A percentile compares a stretch with the other conserved stretches of the same genome.
Conservation (phyloP, 2,888 invertebrate genomes). For the Silvanus unidentatus region DNA sequence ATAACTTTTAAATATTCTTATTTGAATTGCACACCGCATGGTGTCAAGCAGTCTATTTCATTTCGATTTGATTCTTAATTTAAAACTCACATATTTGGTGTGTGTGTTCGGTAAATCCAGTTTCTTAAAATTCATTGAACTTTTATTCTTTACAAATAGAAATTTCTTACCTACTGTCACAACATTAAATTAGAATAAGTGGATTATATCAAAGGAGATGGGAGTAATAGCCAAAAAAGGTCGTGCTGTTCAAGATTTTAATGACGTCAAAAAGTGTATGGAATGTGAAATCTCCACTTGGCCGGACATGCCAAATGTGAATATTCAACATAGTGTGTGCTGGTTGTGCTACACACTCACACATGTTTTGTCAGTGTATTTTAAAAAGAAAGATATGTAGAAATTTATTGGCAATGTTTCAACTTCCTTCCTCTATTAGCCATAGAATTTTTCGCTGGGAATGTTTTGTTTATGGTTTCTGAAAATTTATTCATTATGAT, state of each 20-base stretch:
- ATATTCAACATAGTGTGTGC: conserved; percentile 2
- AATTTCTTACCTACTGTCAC: too few relatives aligned
- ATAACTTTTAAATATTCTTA: too few relatives aligned
- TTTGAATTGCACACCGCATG: too few relatives aligned
- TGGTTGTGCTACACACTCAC: conserved; percentile 5
- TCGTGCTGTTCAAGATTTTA: conserved; percentile 7
- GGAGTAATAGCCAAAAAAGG: conserved; percentile 4
- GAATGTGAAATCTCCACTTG: conserved; percentile 28
- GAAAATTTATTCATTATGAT: too few relatives aligned
- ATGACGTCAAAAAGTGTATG: conserved; percentile 24
- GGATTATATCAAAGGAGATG: neutral
- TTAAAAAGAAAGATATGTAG: conserved; percentile 17
- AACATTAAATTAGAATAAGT: neutral
- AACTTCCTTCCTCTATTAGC: conserved; percentile 30
- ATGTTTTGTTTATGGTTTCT: too few relatives aligned
- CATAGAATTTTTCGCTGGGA: too few relatives aligned
- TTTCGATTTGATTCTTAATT: too few relatives aligned
- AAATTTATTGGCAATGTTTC: conserved; percentile 28
- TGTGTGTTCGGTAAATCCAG: too few relatives aligned
- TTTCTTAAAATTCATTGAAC: too few relatives aligned
- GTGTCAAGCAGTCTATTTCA: too few relatives aligned
- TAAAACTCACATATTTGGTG: too few relatives aligned
- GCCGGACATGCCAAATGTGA: conserved; percentile 31
- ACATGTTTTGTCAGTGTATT: conserved; percentile 11
- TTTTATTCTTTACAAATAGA: too few relatives aligned